Evolutionary conservation across 1,140 invertebrate genomes (phyloP), one percentile per base, ranked within the genome.

Genomic region (Maconellicoccus hirsutus): DNA sequence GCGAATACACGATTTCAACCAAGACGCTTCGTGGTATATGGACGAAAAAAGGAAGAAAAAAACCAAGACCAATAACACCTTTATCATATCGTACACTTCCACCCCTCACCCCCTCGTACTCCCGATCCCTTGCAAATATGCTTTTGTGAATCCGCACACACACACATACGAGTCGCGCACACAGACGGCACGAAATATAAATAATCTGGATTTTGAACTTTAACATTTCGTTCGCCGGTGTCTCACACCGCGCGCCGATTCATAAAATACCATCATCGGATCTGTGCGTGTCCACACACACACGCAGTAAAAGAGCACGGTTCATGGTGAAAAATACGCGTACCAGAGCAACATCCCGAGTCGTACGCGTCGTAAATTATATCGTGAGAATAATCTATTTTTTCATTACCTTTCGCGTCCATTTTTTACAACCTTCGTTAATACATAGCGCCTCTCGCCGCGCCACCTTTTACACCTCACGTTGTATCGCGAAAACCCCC

Each of bases 181-280:
- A 52, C 12, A 14, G n/a, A 6, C 10, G 42, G 42, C 42, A 52
- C 42, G 42, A 52, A 66, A 66, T 23, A 66, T 12, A 66, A 66
- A 66, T 66, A 66, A 66, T 66, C 61, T 66, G 61, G 61, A 66
- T 66, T 66, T 66, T 66, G 61, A 66, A 66, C 61, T 66, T 66
- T 66, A 52, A 52, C 42, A 52, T 19, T 16, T 6, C 2, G 6
- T 52, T 52, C 42, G 6, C 16, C 42, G 4, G 3, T 52, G 6
- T 52, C 42, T 52, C 42, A 3, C 12, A n/a, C n/a, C n/a, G n/a
- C n/a, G n/a, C n/a, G n/a, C n/a, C n/a, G n/a, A n/a, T n/a, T n/a
- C n/a, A n/a, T n/a, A n/a, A n/a, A n/a, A n/a, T n/a, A n/a, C n/a
- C n/a, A n/a, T n/a, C n/a, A n/a, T n/a, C n/a, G n/a, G n/a, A n/a